Evolutionary conservation across 2,797 vertebrate genomes (phyloP), one percentile per base, ranked within the genome.

Genomic region (Oreochromis grahami): DNA sequence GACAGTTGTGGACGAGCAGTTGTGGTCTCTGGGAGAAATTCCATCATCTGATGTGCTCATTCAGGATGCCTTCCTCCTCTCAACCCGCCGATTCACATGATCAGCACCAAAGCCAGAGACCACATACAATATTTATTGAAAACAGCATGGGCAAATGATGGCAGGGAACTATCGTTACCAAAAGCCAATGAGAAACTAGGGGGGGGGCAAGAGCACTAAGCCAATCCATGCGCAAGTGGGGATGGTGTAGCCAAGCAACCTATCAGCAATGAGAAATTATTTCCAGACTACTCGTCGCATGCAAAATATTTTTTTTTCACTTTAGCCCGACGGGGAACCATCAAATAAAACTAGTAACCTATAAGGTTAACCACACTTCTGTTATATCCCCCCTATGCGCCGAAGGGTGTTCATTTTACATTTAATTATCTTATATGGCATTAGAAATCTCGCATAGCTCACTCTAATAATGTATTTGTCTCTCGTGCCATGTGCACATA

Each of bases 201-300:
- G 4, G 29, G 65, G n/a, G 68, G 78, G 82, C 85, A 84, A 77
- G 80, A 88, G 87, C 79, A 91, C 79, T 53, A 87, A 93, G 90
- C 96, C 96, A 96, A 96, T 96, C 91, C 91, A 89, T 84, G 94
- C 76, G 78, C 92, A 87, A 90, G 89, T 85, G 92, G 86, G 91
- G 92, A 89, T 93, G 93, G 87, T 93, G 89, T 55, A 79, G 79
- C 84, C 77, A 72, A 88, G 21, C 92, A 80, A 92, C 95, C 93
- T 94, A 95, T 96, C 93, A 95, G 93, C 92, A 90, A 79, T 53
- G 86, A 94, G 91, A 90, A 82, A 88, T 92, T 87, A 89, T 91
- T 94, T 94, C 91, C 91, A 93, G 86, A n/a, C 91, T 81, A 91
- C 86, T 92, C 53, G 76, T 90, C 74, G 41, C 91, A 89, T 89